Percentiles rank a stretch among this genome's conserved stretches.
These are phyloP conservation scores for Batillaria attramentaria DNA, from an alignment of 1,140 invertebrate genomes.

Conservation along the genomic window DNA sequence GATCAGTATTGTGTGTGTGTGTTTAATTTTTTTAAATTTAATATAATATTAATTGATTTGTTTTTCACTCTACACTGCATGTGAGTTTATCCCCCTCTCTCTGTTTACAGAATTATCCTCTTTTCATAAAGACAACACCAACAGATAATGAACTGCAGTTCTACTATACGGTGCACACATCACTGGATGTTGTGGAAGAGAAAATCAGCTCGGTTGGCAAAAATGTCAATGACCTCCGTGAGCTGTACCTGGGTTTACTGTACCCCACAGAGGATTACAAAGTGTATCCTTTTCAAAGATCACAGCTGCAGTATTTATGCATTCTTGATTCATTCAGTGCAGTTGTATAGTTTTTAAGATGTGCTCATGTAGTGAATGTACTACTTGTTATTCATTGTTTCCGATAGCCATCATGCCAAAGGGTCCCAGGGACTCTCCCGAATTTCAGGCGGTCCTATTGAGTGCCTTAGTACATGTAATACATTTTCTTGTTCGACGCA, in stretches of 20 bases:
- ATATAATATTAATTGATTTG: neutral
- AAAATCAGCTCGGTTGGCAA: slow-evolving; percentile 81
- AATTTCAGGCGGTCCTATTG: too few relatives aligned
- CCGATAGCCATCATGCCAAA: too few relatives aligned
- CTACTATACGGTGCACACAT: slow-evolving; percentile 94
- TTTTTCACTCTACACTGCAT: neutral
- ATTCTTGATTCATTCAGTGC: too few relatives aligned
- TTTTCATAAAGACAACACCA: slow-evolving; percentile 86
- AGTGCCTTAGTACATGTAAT: too few relatives aligned
- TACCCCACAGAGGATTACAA: slow-evolving; percentile 97
- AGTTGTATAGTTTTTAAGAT: too few relatives aligned
- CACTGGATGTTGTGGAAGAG: slow-evolving; percentile 94
- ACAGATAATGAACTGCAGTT: slow-evolving; percentile 84
- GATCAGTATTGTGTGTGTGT: too few relatives aligned
- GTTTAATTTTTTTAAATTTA: too few relatives aligned
- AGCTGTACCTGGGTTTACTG: slow-evolving; percentile 91
- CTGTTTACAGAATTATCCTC: slow-evolving; percentile 82
- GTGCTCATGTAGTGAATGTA: too few relatives aligned
- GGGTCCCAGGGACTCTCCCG: too few relatives aligned
- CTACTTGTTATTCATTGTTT: too few relatives aligned
- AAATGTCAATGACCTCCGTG: slow-evolving; percentile 78
- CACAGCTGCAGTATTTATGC: neutral
- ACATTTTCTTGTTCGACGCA: too few relatives aligned
- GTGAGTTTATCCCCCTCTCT: slow-evolving; percentile 21
- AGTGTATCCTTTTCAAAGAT: slow-evolving; percentile 81